These are phyloP conservation scores for Chrysolina haemoptera DNA, from an alignment of 2,888 invertebrate species.

Conservation along the genomic window DNA sequence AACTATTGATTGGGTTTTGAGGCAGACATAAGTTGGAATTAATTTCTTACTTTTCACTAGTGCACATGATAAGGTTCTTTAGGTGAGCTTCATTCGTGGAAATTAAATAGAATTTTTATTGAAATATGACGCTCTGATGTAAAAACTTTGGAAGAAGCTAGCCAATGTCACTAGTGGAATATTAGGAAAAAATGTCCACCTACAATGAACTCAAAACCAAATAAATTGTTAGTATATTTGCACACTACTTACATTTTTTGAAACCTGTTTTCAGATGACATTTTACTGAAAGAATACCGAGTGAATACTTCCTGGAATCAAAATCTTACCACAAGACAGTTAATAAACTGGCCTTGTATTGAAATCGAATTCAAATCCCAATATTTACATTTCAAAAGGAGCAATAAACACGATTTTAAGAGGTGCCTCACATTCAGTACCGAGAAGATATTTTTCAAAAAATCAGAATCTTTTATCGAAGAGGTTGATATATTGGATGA, in stretches of 20 bases:
- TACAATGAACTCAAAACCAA: too few relatives aligned
- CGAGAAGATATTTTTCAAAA: conserved; percentile 43
- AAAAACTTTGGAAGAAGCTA: too few relatives aligned
- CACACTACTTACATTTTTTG: background rate
- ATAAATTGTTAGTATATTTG: too few relatives aligned
- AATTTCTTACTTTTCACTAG: too few relatives aligned
- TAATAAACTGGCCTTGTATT: conserved; percentile 46
- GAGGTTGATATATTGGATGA: conserved; percentile 42
- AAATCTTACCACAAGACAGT: conserved; percentile 37
- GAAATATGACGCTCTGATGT: too few relatives aligned
- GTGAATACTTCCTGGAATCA: conserved; percentile 33
- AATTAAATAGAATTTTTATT: too few relatives aligned
- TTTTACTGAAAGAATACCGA: conserved; percentile 42
- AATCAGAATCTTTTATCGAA: conserved; percentile 41
- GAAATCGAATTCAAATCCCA: conserved; percentile 44
- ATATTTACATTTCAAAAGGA: conserved; percentile 46
- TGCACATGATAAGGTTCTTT: too few relatives aligned
- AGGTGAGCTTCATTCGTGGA: too few relatives aligned
- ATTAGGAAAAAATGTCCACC: too few relatives aligned
- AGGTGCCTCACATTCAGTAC: conserved; percentile 44
- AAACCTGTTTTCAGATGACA: conserved; percentile 34
- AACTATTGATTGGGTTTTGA: too few relatives aligned
- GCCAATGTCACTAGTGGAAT: too few relatives aligned
- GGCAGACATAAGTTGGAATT: background rate
- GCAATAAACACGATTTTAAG: conserved; percentile 40